Conservation (phyloP, 2,888 invertebrate species). For the Oligia strigilis region DNA sequence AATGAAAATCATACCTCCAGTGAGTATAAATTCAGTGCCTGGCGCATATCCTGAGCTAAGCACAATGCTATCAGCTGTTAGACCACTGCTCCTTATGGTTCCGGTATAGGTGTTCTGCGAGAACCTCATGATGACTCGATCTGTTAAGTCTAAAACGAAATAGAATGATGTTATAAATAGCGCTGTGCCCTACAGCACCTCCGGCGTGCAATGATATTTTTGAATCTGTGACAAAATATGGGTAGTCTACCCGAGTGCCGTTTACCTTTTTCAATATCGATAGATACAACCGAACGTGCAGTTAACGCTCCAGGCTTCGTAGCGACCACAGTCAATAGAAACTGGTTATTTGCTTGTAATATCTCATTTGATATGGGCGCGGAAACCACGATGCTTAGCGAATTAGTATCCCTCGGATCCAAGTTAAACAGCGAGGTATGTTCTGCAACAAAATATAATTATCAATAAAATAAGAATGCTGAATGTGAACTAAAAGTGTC, state of each 20-base stretch:
- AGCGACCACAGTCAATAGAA: slow-evolving; percentile 71
- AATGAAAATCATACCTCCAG: slow-evolving; percentile 73
- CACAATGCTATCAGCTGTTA: slow-evolving; percentile 71
- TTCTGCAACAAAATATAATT: slow-evolving; percentile 62
- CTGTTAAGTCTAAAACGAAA: slow-evolving; percentile 9
- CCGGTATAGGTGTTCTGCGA: slow-evolving; percentile 77
- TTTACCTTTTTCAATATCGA: slow-evolving; percentile 72
- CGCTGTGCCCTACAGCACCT: too few relatives aligned
- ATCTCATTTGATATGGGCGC: slow-evolving; percentile 63
- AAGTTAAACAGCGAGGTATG: slow-evolving; percentile 62
- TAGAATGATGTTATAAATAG: not conserved
- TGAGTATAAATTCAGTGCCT: slow-evolving; percentile 72
- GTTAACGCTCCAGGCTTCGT: slow-evolving; percentile 57
- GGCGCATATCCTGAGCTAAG: slow-evolving; percentile 74
- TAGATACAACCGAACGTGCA: slow-evolving; percentile 70
- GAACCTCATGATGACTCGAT: slow-evolving; percentile 73
- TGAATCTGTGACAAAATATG: not conserved
- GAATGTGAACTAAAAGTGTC: slow-evolving; percentile 15
- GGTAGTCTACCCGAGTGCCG: not conserved
- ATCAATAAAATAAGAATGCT: not conserved
- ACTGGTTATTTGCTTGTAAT: slow-evolving; percentile 66
- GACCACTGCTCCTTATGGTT: slow-evolving; percentile 65
- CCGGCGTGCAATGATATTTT: not conserved
- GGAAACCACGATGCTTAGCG: slow-evolving; percentile 45
- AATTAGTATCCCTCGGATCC: slow-evolving; percentile 41